Evolutionary conservation across 2,888 invertebrate species (phyloP), one percentile per base, ranked within the genome.

Genomic region (Hybos culiciformis): DNA sequence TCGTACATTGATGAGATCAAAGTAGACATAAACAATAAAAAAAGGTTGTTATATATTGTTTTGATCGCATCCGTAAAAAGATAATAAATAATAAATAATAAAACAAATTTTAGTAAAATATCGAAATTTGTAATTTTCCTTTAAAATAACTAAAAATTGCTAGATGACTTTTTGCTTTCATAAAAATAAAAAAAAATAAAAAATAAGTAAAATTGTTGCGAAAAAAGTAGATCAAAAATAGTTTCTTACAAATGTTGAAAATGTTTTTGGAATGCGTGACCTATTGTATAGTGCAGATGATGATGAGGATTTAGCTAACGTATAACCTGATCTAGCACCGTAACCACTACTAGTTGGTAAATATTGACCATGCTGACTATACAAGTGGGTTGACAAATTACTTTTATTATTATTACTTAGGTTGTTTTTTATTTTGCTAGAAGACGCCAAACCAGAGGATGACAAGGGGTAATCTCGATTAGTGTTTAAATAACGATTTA

Each of bases 221-320:
- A 29, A n/a, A 29, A n/a, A 29, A n/a, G 26, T 26, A 29, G 6
- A 12, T 29, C 12, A 29, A 29, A 29, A 29, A 29, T 29, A 26
- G 8, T 46, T 52, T 59, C 66, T 67, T 68, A 67, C 67, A 62
- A 66, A 67, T 56, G 66, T 59, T 54, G 63, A 61, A 50, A 61
- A 60, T 53, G 59, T 60, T 59, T 63, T 66, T 61, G 67, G 65
- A 64, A 67, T 67, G 63, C 67, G 67, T 55, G 67, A 66, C 57
- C 62, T 63, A 55, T 61, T 56, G 66, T 72, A 64, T 70, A 70
- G 67, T 60, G 65, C 60, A 62, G 73, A 58, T 65, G 74, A 61
- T 39, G 61, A 61, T 48, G 63, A 60, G 48, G 64, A 63, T 53
- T 61, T 65, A 23, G 62, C 54, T 48, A 66, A 54, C 54, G 55